Base-by-base conservation (phyloP, 2,113 vertebrate species). In the Chrysemys picta region DNA sequence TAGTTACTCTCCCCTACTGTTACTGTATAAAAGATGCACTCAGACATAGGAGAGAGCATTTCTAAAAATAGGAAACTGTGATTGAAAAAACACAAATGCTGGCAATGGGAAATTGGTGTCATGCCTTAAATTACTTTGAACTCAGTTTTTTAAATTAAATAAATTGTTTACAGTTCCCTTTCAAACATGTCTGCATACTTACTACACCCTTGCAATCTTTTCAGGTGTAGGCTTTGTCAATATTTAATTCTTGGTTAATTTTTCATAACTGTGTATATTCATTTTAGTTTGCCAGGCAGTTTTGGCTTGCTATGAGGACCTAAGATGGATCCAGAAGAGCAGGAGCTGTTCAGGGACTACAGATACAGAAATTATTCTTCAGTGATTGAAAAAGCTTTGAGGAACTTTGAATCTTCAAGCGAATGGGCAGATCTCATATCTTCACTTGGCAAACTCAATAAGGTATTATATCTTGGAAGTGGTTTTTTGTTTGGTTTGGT, bases 391-490 rank as follows among this genome's bases (percentile, higher is more conserved):
- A 99, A 99, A 97, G 99, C 99, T 24, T 97, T 99, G 93, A 98
- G 99, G 87, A 99, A 99, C 97, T 99, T 99, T 88, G 99, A 99
- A 91, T 99, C 99, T 7, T 99, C 99, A 1, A 99, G 98, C 19
- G 99, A 99, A 96, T 99, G 99, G 99, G 99, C 99, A 0, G 99
- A 99, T 96, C 99, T 99, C 53, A 99, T 99, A 93, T 99, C 99
- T 42, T 99, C 99, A 9, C 98, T 99, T 91, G 99, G 99, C 83
- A 99, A 99, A 93, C 99, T 99, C 95, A 99, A 99, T 92, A 99
- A 99, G 99, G 99, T 99, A 98, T 19, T 35, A 27, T 84, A 17
- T 5, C 65, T 87, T 16, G 17, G 50, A 29, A 53, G 2, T 52
- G 49, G 11, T 13, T 4, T 35, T 47, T 69, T 65, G 53, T 1